Conservation (phyloP, 2,113 vertebrate genomes). For the Solea solea region DNA sequence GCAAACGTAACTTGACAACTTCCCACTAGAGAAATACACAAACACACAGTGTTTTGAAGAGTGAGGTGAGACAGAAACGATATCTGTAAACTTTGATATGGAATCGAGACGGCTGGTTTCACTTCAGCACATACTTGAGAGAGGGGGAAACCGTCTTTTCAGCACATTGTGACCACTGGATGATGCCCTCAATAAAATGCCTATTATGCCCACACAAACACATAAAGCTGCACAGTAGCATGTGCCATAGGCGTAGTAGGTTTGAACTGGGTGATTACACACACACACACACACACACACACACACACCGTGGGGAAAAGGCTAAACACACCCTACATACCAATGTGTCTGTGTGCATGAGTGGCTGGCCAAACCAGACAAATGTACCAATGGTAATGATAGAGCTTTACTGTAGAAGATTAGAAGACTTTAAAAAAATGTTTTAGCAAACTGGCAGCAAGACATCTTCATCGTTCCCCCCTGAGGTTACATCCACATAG, state of each 20-base stretch:
- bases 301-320: slow-evolving; percentile 8
- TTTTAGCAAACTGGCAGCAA: slow-evolving; percentile 15
- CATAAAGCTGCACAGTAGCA: slow-evolving; percentile 20
- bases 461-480: slow-evolving; percentile 8
- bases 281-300: slow-evolving; percentile 6
- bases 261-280: slow-evolving; percentile 11
- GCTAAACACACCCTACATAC: slow-evolving; percentile 52
- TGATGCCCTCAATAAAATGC: slow-evolving; percentile 50
- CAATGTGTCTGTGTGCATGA: slow-evolving; percentile 25
- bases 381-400: slow-evolving; percentile 53
- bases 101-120: slow-evolving; percentile 44
- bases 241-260: slow-evolving; percentile 25
- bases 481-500: slow-evolving; percentile 8
- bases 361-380: slow-evolving; percentile 31
- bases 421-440: slow-evolving; percentile 39
- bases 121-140: slow-evolving; percentile 31
- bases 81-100: slow-evolving; percentile 23
- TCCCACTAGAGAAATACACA: slow-evolving; percentile 31
- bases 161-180: slow-evolving; percentile 51
- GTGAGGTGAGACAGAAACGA: slow-evolving; percentile 5
- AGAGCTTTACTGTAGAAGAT: slow-evolving; percentile 41
- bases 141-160: slow-evolving; percentile 31
- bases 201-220: slow-evolving; percentile 50
- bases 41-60: not conserved
- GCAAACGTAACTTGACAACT: slow-evolving; percentile 44